These are phyloP conservation scores for Strigamia transsilvanica DNA, from an alignment of 2,888 invertebrate species.

Conservation along the genomic window DNA sequence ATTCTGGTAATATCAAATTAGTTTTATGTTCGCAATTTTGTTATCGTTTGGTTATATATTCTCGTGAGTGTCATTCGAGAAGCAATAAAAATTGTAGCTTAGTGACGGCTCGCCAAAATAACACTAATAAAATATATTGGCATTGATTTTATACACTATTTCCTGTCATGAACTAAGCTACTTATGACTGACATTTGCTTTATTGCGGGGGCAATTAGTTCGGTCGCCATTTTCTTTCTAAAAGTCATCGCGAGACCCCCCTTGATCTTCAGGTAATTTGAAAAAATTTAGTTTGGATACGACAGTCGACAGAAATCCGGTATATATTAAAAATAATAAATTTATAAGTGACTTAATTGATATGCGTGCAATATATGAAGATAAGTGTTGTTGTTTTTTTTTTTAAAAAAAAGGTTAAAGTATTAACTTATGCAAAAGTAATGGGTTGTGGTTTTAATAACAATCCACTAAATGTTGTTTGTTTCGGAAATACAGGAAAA, in stretches of 20 bases:
- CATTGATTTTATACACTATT: neutral
- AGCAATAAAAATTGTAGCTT: neutral
- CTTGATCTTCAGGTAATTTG: neutral
- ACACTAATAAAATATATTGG: neutral
- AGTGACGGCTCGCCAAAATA: conserved; percentile 5
- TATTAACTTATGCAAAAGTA: neutral
- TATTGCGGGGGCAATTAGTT: neutral
- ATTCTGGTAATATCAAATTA: neutral
- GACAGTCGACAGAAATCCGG: neutral
- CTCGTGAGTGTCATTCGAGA: neutral
- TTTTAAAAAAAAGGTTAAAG: too few relatives aligned
- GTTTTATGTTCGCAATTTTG: neutral
- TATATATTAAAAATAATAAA: neutral
- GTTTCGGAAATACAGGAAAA: neutral
- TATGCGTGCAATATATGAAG: too few relatives aligned
- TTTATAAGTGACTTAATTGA: neutral
- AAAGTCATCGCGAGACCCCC: neutral
- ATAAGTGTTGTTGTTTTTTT: too few relatives aligned
- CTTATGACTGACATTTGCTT: neutral
- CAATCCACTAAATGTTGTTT: neutral
- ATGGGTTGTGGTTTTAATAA: neutral
- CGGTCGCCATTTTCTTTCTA: neutral
- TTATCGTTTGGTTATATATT: neutral
- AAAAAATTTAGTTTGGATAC: neutral
- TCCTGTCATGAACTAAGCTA: neutral